Percentiles rank a stretch among this genome's conserved stretches.
Evolutionary conservation across 2,888 invertebrate genomes (phyloP).

Genomic region (Sarcophaga variegata): DNA sequence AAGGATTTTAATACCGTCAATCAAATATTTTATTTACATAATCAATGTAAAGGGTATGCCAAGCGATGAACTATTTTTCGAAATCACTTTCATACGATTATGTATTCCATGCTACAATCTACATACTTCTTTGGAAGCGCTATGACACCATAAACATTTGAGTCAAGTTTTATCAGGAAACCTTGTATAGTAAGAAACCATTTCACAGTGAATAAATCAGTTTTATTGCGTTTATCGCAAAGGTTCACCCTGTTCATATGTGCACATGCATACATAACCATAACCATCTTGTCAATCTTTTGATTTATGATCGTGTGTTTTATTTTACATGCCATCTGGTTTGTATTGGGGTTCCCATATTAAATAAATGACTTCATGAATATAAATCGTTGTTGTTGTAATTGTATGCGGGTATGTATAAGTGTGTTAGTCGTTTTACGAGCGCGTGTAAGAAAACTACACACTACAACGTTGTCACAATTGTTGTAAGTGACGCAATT

Average conservation of each 20-base stretch:
- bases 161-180: no score
- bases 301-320: conserved; percentile 47
- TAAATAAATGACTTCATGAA: conserved; percentile 48
- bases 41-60: no score
- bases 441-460: no score
- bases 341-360: conserved; percentile 40
- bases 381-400: background rate
- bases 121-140: no score
- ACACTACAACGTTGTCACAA: conserved; percentile 15
- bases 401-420: background rate
- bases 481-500: background rate
- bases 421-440: background rate
- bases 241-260: background rate
- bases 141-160: no score
- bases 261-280: conserved; percentile 33
- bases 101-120: no score
- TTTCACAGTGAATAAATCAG: no score
- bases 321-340: conserved; percentile 39
- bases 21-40: conserved; percentile 4
- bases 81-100: no score
- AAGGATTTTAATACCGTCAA: conserved; percentile 19
- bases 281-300: conserved; percentile 46
- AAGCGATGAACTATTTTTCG: no score
- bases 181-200: no score
- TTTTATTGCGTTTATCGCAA: no score